Percentiles rank a stretch among this genome's conserved stretches.
Conservation (phyloP, 2,113 vertebrate species). For the Elachura formosa region DNA sequence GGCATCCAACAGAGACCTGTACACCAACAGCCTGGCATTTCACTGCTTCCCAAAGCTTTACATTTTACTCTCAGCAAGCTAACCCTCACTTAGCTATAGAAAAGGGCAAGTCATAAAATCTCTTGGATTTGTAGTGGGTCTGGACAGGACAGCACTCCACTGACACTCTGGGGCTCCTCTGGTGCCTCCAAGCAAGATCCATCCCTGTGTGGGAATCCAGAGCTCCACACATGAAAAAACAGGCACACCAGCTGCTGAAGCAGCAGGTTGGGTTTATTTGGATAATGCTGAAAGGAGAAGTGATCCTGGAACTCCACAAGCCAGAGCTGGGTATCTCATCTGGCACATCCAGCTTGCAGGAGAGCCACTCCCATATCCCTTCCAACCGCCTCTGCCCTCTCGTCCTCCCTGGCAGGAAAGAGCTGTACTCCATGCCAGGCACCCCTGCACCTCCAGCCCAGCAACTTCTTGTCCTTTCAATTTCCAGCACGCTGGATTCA, state of each 20-base stretch:
- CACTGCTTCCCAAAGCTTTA: neutral
- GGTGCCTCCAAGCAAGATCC: neutral
- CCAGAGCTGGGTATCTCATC: neutral
- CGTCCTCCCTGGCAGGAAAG: neutral
- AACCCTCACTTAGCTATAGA: accelerated
- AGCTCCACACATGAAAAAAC: neutral
- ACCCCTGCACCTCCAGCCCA: neutral
- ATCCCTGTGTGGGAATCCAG: neutral
- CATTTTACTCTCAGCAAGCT: neutral
- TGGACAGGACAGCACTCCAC: neutral
- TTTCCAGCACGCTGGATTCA: neutral
- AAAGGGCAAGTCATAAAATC: neutral
- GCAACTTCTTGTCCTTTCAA: neutral
- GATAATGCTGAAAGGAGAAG: neutral
- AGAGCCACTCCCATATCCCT: neutral
- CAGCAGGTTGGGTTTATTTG: neutral
- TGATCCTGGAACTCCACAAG: neutral
- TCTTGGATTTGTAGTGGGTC: neutral
- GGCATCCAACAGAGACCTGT: neutral
- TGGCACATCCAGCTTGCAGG: neutral
- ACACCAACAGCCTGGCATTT: neutral
- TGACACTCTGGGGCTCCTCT: neutral
- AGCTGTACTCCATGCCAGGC: neutral
- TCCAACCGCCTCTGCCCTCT: accelerated
- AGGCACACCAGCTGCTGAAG: neutral